phyloP scores from a whole-genome alignment of 2,888 invertebrate species.

The Phyllotreta cruciferae region DNA sequence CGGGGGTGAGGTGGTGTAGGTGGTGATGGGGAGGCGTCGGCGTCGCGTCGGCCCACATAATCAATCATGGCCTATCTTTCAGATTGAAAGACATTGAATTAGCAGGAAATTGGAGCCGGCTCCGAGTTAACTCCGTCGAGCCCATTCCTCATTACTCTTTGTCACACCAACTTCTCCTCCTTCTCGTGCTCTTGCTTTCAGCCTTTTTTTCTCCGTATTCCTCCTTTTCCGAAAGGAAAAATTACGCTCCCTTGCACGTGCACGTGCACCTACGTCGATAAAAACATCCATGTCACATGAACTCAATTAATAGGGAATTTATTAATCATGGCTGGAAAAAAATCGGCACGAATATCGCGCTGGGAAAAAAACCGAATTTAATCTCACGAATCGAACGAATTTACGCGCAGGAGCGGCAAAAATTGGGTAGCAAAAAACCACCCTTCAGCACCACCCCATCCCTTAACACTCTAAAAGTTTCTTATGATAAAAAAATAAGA shows the following conservation, averaged over 20 bases:
- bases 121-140: conserved; percentile 43
- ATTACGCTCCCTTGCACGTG: conserved; percentile 27
- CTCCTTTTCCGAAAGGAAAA: conserved; percentile 3
- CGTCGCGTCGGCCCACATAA: conserved; percentile 51
- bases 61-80: conserved; percentile 60
- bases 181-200: not conserved
- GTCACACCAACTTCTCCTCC: conserved; percentile 49
- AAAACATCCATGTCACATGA: conserved; percentile 20
- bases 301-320: conserved; percentile 19
- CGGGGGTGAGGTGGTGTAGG: no score
- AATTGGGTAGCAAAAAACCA: no score
- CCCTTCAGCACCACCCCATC: no score
- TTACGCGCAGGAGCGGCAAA: no score
- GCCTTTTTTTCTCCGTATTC: conserved; percentile 1
- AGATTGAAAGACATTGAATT: conserved; percentile 64
- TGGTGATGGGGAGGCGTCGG: no score
- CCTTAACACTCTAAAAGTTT: no score
- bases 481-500: no score
- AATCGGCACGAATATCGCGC: no score
- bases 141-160: conserved; percentile 57
- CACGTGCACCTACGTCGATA: conserved; percentile 24
- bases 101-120: conserved; percentile 61
- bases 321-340: conserved; percentile 4
- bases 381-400: no score
- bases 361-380: no score